A percentile compares a stretch with the other conserved stretches of the same genome.
Evolutionary conservation across 2,797 vertebrate genomes (phyloP).

Genomic region (Netta rufina): DNA sequence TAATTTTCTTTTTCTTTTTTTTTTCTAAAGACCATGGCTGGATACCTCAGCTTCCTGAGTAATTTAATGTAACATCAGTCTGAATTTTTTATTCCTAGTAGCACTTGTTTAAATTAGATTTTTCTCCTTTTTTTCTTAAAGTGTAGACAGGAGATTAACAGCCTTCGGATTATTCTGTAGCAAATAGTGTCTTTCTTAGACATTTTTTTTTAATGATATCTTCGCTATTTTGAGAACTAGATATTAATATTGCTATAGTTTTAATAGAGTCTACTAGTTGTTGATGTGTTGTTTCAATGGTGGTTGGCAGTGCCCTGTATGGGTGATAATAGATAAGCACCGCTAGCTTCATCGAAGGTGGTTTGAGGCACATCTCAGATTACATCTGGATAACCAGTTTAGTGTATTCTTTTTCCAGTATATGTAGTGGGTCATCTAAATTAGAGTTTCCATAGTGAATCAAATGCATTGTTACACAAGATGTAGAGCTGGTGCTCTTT

Average conservation of each 20-base stretch:
- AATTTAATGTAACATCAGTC: background rate
- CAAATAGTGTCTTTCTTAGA: constrained; percentile 22
- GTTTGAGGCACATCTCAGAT: background rate
- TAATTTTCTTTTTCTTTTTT: constrained; percentile 39
- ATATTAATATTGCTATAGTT: background rate
- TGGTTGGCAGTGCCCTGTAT: background rate
- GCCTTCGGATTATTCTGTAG: constrained; percentile 22
- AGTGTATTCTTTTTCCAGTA: background rate
- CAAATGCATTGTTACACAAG: background rate
- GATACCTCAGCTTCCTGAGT: background rate
- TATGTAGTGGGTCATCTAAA: background rate
- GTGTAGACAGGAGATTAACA: constrained; percentile 52
- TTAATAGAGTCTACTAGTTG: background rate
- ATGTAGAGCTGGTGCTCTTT: background rate
- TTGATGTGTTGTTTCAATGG: background rate
- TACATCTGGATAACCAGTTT: background rate
- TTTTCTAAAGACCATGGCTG: constrained; percentile 30
- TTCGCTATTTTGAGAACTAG: background rate
- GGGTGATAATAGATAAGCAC: background rate
- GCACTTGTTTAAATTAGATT: constrained; percentile 39
- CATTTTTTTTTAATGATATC: background rate
- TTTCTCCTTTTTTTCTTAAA: constrained; percentile 29
- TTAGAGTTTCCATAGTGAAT: background rate
- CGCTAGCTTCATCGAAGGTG: background rate
- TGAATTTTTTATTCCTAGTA: background rate